Base-by-base conservation (phyloP, 2,113 vertebrate species). In the Tenebrosternarchus preto region DNA sequence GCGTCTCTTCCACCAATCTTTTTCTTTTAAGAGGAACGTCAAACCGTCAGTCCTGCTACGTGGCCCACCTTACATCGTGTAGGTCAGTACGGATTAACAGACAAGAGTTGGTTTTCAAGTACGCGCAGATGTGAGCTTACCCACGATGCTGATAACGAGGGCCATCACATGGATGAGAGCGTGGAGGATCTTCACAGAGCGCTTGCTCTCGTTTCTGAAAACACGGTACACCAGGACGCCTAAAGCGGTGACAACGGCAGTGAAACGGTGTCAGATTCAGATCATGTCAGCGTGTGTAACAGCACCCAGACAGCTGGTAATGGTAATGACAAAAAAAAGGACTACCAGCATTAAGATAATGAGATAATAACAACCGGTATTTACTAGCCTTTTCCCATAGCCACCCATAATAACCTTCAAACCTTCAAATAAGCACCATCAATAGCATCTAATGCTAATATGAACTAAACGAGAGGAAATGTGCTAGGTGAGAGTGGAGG, bases 171-270 rank as follows among this genome's bases (percentile, higher is more conserved):
- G 96, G 1, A 98, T 92, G 82, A 94, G 12, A 0, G 91, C 95
- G 0, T 98, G 97, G 70, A 98, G 94, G 0, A 88, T 22, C 88
- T 97, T 98, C 19, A 94, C 91, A 0, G 92, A 94, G 67, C 90
- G 93, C 61, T 95, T 98, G 33, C 92, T 80, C 78, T 98, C 97
- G 0, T 92, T 93, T 76, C 93, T 92, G 88, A 98, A 97, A 20
- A 96, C 94, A 0, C 97, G 92, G 88, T 95, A 96, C 22, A 97
- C 95, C 86, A 98, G 89, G 76, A 98, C 92, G n/a, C 95, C 96
- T 98, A 87, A 0, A 0, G 19, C 1, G 63, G 24, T 72, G 25
- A 67, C 16, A 29, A 59, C 22, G 46, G 55, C 59, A 73, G 5
- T 22, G 9, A 33, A 53, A 0, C 66, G 63, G 53, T 16, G 43